Conservation (phyloP, 2,113 vertebrate species). For the Corythornis madagascariensis region DNA sequence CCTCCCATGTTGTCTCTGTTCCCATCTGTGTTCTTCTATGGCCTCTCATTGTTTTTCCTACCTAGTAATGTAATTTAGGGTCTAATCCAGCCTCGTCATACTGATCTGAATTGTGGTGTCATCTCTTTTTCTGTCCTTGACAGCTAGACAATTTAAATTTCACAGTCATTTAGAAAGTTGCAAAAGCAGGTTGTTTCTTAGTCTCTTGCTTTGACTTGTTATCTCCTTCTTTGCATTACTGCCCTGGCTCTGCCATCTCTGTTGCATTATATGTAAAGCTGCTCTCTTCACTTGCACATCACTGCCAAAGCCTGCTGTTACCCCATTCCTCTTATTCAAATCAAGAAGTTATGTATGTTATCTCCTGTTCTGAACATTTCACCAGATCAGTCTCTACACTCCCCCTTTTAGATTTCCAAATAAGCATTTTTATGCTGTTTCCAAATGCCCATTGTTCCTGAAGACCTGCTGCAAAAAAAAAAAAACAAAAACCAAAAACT, state of each 20-base stretch:
- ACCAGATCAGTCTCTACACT: background rate
- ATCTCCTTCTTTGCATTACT: background rate
- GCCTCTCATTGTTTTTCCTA: background rate
- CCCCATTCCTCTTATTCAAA: background rate
- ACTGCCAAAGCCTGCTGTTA: background rate
- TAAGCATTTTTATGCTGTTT: background rate
- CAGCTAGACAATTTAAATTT: background rate
- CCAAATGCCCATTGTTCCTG: background rate
- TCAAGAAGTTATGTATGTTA: background rate
- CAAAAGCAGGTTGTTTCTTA: background rate
- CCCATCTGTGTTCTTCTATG: background rate
- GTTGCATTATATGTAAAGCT: background rate
- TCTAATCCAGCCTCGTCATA: background rate
- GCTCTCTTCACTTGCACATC: background rate
- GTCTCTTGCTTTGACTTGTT: conserved; percentile 7
- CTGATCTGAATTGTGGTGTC: background rate
- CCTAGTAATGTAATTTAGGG: background rate
- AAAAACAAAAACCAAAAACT: background rate
- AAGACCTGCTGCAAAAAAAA: background rate
- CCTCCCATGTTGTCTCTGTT: background rate
- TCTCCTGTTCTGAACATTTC: background rate
- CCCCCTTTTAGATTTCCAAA: background rate
- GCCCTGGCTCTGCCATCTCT: background rate
- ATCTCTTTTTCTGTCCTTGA: background rate
- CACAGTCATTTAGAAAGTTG: background rate